Base-by-base conservation (phyloP, 2,113 vertebrate genomes). In the Danio rerio region DNA sequence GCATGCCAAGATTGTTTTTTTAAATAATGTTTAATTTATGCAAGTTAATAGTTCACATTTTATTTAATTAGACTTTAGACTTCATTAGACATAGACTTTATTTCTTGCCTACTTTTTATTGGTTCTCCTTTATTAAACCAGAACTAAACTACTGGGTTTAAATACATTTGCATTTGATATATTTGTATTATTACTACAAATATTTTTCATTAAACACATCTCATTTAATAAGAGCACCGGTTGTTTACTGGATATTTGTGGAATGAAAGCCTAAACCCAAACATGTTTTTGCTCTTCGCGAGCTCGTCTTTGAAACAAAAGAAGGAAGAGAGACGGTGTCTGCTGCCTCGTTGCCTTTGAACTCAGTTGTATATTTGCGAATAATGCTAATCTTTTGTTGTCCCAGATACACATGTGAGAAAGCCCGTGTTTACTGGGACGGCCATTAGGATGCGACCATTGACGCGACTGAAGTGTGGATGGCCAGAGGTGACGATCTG, bases 371-470 rank as follows among this genome's bases (percentile, higher is more conserved):
- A 88, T 92, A 90, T 94, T 93, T 93, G 91, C 89, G 90, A 92
- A 88, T 92, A 90, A 92, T 88, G 87, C 83, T 90, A 89, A 92
- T 93, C 92, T 93, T 92, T 93, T 93, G 92, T 94, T 90, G 89
- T 88, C 85, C 86, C 90, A 91, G 91, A 93, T 93, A 88, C 90
- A 92, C 92, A 91, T 78, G 90, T 88, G 83, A 88, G 89, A 90
- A 86, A 80, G 78, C 78, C 56, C 80, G 88, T 92, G 90, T 92
- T 93, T 89, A 89, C 90, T 81, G 89, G 87, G 45, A 52, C 85
- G 84, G 83, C 91, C 89, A 90, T 93, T 90, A 92, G 70, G 78
- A 81, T 20, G 76, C 59, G 49, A 4, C 78, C 66, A 73, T 78
- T 71, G 70, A 56, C 63, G 87, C 62, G 80, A 20, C 47, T 87